Evolutionary conservation across 2,888 invertebrate species (phyloP), one percentile per base, ranked within the genome.

Genomic region (Drosophila affinis): DNA sequence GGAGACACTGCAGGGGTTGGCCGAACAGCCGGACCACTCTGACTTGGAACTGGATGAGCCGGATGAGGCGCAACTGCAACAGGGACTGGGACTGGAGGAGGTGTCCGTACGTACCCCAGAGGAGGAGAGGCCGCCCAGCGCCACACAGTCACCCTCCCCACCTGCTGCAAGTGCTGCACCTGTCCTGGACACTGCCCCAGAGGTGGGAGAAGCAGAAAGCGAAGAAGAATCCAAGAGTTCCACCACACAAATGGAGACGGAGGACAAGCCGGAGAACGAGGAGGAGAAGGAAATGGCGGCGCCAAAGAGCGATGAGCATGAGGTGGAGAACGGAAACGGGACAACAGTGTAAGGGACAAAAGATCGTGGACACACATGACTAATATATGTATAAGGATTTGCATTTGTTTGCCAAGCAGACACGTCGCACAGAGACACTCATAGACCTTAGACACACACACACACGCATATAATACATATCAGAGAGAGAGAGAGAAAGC

Each of bases 361-460:
- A 27, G 59, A 60, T 18, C n/a, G 18, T 34, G 34, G 34, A 34
- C 34, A 34, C 34, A 34, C 12, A 34, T 34, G 34, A 34, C 34
- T 34, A 34, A 32, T 12, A 10, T 24, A 48, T 27, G 14, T 3
- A 51, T 21, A 44, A 44, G n/a, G 32, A 49, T 21, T 51, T 64
- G 67, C 67, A 67, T 67, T 65, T 65, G 67, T 67, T 65, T 67
- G 67, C 67, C 51, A 65, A 67, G 65, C 67, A 67, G 55, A 67
- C 65, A 51, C 56, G 14, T 9, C 21, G n/a, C 59, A 2, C 61
- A 29, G 60, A n/a, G 24, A 14, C 17, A 12, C 54, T 54, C 60
- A 3, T 21, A 21, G 21, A 21, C 29, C 54, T 32, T 65, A 29
- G 9, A 29, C 7, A 29, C 9, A 29, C 27, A 27, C 24, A 29